Base-by-base conservation (phyloP, 2,113 vertebrate species). In the Xerus inauris region DNA sequence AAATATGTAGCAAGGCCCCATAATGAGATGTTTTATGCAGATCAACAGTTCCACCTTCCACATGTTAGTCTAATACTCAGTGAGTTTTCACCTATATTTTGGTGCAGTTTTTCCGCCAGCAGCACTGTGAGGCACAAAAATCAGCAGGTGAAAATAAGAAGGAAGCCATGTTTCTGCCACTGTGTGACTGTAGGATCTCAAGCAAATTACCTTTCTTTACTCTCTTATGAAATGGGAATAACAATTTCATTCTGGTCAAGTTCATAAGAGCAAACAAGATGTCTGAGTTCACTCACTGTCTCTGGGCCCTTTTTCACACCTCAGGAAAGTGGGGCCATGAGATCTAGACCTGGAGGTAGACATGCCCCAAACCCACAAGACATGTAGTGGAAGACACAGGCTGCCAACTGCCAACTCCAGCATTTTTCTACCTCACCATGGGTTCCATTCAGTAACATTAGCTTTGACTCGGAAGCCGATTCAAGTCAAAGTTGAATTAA, bases 391-490 rank as follows among this genome's bases (percentile, higher is more conserved):
- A 30, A 87, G 20, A 51, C 6, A 16, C 0, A 26, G 32, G 38
- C 80, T 19, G 24, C 30, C 8, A 7, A 6, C 7, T 49, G 24
- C 22, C 35, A 81, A 19, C 3, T 19, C 47, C 11, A 10, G 13
- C 2, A 22, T 20, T 84, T 82, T 93, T 59, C 14, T 10, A 2
- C 10, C 12, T 16, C 2, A 14, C 30, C 3, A 0, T 5, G 30
- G 8, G 1, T 35, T 72, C 0, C 2, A n/a, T 10, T 42, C 35
- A 76, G 9, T 57, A 57, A 64, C 6, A 24, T 12, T 14, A n/a
- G 10, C 51, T 64, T 0, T 0, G 54, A 72, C 3, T 28, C 42
- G 65, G 57, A 57, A 62, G 28, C 7, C 0, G 1, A 69, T 8
- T 47, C 64, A 32, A 38, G 35, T 6, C 28, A 20, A 32, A 0